Evolutionary conservation across 2,888 invertebrate species (phyloP).

Genomic region (Acronicta psi): DNA sequence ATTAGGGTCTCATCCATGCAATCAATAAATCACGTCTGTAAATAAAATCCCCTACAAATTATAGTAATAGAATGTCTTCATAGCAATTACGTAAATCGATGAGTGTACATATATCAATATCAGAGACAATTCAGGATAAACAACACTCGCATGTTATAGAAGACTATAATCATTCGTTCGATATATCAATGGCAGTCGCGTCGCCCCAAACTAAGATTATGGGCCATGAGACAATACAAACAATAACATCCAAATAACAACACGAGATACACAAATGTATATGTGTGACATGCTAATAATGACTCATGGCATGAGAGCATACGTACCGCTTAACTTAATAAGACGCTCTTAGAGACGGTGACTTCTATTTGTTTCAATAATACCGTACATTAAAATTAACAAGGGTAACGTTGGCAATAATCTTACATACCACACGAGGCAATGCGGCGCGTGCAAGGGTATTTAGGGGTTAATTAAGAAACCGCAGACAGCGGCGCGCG

Average conservation of each 20-base stretch:
- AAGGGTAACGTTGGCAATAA: slow-evolving; percentile 83
- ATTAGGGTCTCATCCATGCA: slow-evolving; percentile 4
- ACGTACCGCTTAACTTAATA: slow-evolving; percentile 68
- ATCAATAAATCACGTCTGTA: slow-evolving; percentile 35
- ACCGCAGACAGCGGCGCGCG: slow-evolving; percentile 79
- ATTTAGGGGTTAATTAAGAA: slow-evolving; percentile 88
- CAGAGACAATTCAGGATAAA: slow-evolving; percentile 33
- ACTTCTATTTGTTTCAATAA: slow-evolving; percentile 83
- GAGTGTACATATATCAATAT: slow-evolving; percentile 29
- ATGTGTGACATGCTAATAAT: slow-evolving; percentile 58
- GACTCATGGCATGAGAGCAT: slow-evolving; percentile 49
- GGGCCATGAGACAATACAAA: slow-evolving; percentile 42
- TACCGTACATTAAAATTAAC: slow-evolving; percentile 84
- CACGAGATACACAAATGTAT: slow-evolving; percentile 13
- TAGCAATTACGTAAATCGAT: slow-evolving; percentile 25
- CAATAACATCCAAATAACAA: slow-evolving; percentile 40
- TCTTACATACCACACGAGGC: slow-evolving; percentile 78
- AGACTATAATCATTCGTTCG: slow-evolving; percentile 36
- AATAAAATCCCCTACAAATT: slow-evolving; percentile 19
- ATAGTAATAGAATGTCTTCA: slow-evolving; percentile 24
- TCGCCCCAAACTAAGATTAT: slow-evolving; percentile 53
- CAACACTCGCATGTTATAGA: slow-evolving; percentile 24
- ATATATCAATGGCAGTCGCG: slow-evolving; percentile 33
- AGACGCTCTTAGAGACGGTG: slow-evolving; percentile 64
- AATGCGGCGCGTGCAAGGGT: slow-evolving; percentile 76